phyloP scores from a whole-genome alignment of 2,113 vertebrate genomes.

The Bos indicus region DNA sequence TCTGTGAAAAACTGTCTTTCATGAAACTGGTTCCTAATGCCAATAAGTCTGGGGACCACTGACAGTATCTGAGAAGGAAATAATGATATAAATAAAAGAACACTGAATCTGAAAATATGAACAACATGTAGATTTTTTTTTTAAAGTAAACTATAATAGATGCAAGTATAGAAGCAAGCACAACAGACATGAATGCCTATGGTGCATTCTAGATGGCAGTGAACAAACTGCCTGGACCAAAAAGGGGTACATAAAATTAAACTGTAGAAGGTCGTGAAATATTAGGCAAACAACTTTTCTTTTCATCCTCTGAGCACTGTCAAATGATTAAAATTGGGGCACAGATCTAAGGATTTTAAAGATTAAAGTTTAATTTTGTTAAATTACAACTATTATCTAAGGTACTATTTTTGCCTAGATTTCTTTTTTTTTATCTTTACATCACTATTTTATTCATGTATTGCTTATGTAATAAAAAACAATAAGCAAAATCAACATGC shows the following conservation, averaged over 20 bases:
- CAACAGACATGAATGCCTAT: no score
- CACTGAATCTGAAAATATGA: neutral
- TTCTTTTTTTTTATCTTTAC: neutral
- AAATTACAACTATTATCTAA: neutral
- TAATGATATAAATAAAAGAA: neutral
- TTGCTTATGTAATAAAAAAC: neutral
- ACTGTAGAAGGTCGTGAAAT: neutral
- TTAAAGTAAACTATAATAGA: neutral
- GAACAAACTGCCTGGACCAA: neutral
- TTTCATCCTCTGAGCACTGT: neutral
- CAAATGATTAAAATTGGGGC: neutral
- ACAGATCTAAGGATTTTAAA: neutral
- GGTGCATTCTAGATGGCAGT: neutral
- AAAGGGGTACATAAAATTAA: no score
- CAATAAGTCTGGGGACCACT: neutral
- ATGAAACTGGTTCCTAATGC: neutral
- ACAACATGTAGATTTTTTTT: neutral
- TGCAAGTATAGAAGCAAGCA: neutral
- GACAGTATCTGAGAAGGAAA: neutral
- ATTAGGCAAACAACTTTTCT: neutral
- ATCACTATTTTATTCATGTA: neutral
- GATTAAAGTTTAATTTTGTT: neutral
- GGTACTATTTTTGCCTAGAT: neutral
- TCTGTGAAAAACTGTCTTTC: neutral
- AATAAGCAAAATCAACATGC: neutral